Percentiles rank a stretch among this genome's conserved stretches.
These are phyloP conservation scores for Parthenolecanium corni DNA, from an alignment of 2,888 invertebrate genomes.

Conservation along the genomic window DNA sequence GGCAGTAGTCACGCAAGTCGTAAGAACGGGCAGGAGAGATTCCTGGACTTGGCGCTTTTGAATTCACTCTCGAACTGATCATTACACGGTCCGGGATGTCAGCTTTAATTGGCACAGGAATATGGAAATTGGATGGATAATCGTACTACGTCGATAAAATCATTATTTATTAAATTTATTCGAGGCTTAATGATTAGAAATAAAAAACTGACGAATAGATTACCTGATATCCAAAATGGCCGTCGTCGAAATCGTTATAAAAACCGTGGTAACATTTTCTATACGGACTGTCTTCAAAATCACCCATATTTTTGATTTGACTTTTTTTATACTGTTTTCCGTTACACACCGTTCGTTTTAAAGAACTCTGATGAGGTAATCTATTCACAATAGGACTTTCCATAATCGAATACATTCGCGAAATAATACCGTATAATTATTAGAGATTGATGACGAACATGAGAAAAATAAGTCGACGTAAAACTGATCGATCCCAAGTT, in stretches of 20 bases:
- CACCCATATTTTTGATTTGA: slow-evolving; percentile 17
- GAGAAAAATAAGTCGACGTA: not conserved
- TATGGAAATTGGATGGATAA: slow-evolving; percentile 3
- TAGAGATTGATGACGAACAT: slow-evolving; percentile 10
- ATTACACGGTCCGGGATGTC: slow-evolving; percentile 25
- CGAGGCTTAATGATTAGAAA: not conserved
- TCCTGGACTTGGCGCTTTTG: slow-evolving; percentile 13
- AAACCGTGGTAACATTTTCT: slow-evolving; percentile 19
- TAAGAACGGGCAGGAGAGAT: slow-evolving; percentile 15
- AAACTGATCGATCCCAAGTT: not conserved
- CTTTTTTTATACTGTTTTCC: slow-evolving; percentile 20
- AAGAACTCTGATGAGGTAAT: slow-evolving; percentile 19
- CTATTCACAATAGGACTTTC: slow-evolving; percentile 22
- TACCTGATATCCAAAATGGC: slow-evolving; percentile 27
- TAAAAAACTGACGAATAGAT: not conserved
- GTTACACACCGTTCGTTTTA: slow-evolving; percentile 13
- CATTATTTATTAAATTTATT: not conserved
- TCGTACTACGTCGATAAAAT: not conserved
- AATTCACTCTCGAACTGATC: slow-evolving; percentile 16
- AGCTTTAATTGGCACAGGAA: slow-evolving; percentile 19
- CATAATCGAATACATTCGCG: not conserved
- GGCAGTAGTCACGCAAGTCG: slow-evolving; percentile 19
- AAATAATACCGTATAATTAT: not conserved
- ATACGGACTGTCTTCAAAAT: slow-evolving; percentile 18
- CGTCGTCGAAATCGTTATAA: slow-evolving; percentile 22